Evolutionary conservation across 2,113 vertebrate species (phyloP).

Genomic region (Eptesicus fuscus): DNA sequence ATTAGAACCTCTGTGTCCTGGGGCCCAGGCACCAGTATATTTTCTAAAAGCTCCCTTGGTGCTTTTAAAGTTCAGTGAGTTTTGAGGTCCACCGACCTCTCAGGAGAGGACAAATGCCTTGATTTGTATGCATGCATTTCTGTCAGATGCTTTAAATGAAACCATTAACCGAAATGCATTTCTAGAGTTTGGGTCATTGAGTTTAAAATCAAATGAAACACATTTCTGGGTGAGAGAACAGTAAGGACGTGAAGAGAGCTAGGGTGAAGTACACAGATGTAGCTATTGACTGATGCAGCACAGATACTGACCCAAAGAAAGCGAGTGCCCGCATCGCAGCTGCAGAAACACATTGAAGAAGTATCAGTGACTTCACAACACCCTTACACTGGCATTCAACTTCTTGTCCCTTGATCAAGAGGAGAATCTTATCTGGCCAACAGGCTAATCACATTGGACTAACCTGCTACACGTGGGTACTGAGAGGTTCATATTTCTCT

Average conservation of each 20-base stretch:
- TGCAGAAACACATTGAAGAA: neutral
- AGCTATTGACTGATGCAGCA: neutral
- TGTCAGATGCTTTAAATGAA: slow-evolving; percentile 60
- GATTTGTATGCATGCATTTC: slow-evolving; percentile 48
- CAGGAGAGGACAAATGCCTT: slow-evolving; percentile 12
- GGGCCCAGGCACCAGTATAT: neutral
- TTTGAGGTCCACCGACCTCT: neutral
- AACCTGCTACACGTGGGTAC: neutral
- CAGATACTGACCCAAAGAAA: neutral
- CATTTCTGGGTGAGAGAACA: slow-evolving; percentile 50
- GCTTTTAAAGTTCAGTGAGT: slow-evolving; percentile 3
- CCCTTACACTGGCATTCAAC: neutral
- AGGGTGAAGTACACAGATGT: neutral
- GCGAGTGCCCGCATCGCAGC: neutral
- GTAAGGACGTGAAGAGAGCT: slow-evolving; percentile 33
- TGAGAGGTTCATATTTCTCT: neutral
- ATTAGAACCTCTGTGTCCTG: neutral
- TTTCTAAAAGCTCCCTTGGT: neutral
- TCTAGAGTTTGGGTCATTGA: slow-evolving; percentile 55
- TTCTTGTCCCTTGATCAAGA: neutral
- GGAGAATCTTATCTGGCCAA: neutral
- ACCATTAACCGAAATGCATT: slow-evolving; percentile 56
- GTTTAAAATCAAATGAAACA: slow-evolving; percentile 65
- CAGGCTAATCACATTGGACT: neutral
- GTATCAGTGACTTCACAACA: neutral